Evolutionary conservation across 2,797 vertebrate species (phyloP), one percentile per base, ranked within the genome.

Genomic region (Nannoperca obscura): DNA sequence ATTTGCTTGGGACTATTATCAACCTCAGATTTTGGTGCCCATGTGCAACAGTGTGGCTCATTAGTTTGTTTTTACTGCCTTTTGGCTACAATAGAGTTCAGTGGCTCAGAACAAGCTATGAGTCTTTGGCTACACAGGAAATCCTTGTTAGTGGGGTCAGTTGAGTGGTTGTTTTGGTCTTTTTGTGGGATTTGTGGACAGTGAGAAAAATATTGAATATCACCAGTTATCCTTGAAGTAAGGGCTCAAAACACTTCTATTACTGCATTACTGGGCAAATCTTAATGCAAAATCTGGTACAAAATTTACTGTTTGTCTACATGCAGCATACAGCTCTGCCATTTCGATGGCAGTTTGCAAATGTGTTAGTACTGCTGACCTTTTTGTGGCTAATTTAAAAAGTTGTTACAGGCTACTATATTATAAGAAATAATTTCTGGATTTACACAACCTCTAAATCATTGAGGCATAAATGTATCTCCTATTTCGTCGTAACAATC

Each of bases 371-470:
- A 30, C 12, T 5, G 36, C 30, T 73, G 63, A 61, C 40, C n/a
- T 61, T 27, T 61, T 20, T 30, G 15, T 38, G 9, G 20, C 40
- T 66, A 19, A 40, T 71, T 59, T 40, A 44, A 30, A 10, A 58
- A 63, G 50, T 59, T 61, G 11, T 52, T 40, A 53, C 36, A 38
- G 34, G 42, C 20, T 17, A 14, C 46, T 17, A 22, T 8, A 58
- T 50, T 15, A 36, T 2, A 71, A 52, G 4, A 32, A 32, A 34
- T 67, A 0, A 58, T 40, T 36, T 30, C 11, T 52, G 17, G 11
- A 69, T 82, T 42, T 57, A 57, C 4, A 63, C 32, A 49, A 4
- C 14, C 12, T 40, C 6, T 54, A 22, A 68, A 49, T 78, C 42
- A 44, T 10, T 22, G 20, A 46, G 4, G 11, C 3, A 53, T 36